Evolutionary conservation across 2,888 invertebrate species (phyloP).

Genomic region (Ptilodon capucinus): DNA sequence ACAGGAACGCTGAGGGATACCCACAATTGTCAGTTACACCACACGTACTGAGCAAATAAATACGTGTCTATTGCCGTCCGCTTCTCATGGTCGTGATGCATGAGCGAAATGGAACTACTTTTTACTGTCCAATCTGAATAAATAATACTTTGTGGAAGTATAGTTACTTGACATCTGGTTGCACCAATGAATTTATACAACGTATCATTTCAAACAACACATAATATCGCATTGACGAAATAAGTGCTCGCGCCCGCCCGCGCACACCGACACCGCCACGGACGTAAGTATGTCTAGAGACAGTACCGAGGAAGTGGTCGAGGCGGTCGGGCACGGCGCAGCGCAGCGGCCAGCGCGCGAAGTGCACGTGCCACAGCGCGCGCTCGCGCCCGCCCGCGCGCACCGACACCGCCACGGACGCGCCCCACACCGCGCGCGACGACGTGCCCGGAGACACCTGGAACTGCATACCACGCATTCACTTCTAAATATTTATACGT

Average conservation of each 20-base stretch:
- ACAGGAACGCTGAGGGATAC: constrained; percentile 87
- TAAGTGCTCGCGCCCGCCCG: constrained; percentile 28
- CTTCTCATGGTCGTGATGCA: too few relatives aligned
- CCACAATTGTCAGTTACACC: too few relatives aligned
- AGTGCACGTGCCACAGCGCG: constrained; percentile 92
- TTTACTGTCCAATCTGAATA: too few relatives aligned
- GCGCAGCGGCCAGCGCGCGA: constrained; percentile 87
- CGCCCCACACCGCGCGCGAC: constrained; percentile 64
- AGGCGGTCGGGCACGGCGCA: constrained; percentile 84
- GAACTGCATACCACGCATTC: constrained; percentile 11
- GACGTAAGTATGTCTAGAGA: background rate
- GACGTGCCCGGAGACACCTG: constrained; percentile 47
- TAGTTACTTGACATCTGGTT: too few relatives aligned
- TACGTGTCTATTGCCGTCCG: too few relatives aligned
- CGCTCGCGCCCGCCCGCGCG: constrained; percentile 35
- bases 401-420: constrained; percentile 58
- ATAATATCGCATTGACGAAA: background rate
- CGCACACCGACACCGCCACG: constrained; percentile 55
- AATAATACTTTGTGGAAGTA: too few relatives aligned
- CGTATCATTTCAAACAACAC: too few relatives aligned
- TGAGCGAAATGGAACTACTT: too few relatives aligned
- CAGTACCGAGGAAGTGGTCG: constrained; percentile 83
- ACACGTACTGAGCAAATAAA: too few relatives aligned
- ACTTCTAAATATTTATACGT: too few relatives aligned
- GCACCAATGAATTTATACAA: too few relatives aligned